A percentile compares a stretch with the other conserved stretches of the same genome.
phyloP scores from a whole-genome alignment of 2,888 invertebrate genomes.

The Epistrophe eligans region DNA sequence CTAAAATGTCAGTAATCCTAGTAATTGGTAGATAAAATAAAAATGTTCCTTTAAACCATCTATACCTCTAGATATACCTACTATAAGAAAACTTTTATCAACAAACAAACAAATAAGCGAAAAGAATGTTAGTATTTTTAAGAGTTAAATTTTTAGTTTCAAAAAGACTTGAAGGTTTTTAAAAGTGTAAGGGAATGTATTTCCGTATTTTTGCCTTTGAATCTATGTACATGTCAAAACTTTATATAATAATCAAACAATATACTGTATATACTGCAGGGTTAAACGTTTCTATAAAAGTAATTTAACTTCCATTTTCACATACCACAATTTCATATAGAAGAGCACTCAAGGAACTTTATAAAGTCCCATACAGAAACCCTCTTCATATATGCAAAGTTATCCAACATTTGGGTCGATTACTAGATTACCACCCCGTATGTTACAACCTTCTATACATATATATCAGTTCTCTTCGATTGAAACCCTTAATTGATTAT shows the following conservation, averaged over 20 bases:
- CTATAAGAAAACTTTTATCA: too few relatives aligned
- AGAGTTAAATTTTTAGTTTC: too few relatives aligned
- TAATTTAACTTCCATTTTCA: conserved; percentile 11
- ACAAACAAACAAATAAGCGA: too few relatives aligned
- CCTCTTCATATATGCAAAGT: neutral
- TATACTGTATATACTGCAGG: neutral
- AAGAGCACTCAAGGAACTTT: neutral
- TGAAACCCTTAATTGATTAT: conserved; percentile 45
- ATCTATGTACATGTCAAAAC: neutral
- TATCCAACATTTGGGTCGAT: conserved; percentile 18
- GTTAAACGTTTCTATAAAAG: neutral
- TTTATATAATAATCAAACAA: neutral
- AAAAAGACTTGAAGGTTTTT: too few relatives aligned
- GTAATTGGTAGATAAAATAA: too few relatives aligned
- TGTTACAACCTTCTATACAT: neutral
- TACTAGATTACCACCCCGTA: neutral
- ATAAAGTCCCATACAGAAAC: neutral
- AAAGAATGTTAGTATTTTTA: too few relatives aligned
- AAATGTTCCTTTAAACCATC: too few relatives aligned
- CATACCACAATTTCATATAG: neutral
- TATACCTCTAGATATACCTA: too few relatives aligned
- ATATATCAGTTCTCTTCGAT: conserved; percentile 12
- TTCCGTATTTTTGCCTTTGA: neutral
- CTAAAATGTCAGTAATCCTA: too few relatives aligned
- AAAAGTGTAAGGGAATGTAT: neutral